These are phyloP conservation scores for Neolamprologus kungweensis DNA, from an alignment of 2,113 vertebrate genomes.

Conservation along the genomic window DNA sequence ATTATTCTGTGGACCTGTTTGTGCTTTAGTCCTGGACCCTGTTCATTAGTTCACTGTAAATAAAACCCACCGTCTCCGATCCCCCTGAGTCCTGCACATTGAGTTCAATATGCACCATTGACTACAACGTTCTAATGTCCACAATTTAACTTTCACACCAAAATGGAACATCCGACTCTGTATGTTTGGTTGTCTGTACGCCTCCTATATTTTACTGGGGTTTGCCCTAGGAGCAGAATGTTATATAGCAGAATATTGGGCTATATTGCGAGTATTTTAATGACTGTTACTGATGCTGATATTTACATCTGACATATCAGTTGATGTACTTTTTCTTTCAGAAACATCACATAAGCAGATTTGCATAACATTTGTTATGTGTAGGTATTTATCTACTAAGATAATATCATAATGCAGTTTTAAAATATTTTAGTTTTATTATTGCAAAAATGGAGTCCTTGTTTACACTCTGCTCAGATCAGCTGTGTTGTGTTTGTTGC, in stretches of 20 bases:
- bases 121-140: neutral
- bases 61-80: neutral
- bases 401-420: neutral
- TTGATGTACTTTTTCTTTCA: neutral
- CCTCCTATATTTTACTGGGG: neutral
- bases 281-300: neutral
- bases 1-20: neutral
- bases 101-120: neutral
- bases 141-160: neutral
- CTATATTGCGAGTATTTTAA: neutral
- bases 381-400: neutral
- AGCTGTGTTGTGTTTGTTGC: neutral
- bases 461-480: neutral
- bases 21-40: neutral
- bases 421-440: neutral
- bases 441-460: neutral
- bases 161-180: neutral
- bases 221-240: neutral
- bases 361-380: neutral
- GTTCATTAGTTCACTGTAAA: neutral
- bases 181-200: neutral
- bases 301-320: neutral
- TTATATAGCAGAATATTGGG: neutral
- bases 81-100: neutral
- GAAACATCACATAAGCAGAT: neutral